These are phyloP conservation scores for Coturnix japonica DNA, from an alignment of 2,113 vertebrate genomes.

Conservation along the genomic window DNA sequence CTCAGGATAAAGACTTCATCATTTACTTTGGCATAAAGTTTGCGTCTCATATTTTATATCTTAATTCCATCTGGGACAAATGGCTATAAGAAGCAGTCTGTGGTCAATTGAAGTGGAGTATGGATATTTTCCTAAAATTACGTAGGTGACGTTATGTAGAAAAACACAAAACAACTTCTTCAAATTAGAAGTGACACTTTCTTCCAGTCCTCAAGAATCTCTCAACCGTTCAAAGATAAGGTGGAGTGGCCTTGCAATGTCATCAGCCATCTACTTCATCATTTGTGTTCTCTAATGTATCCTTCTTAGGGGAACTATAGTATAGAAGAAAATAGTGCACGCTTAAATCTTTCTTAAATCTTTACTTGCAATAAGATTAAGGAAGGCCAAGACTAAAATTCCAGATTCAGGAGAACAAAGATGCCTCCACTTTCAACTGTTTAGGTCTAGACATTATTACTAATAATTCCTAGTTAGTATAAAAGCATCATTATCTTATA, in stretches of 20 bases:
- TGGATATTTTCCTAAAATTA: neutral
- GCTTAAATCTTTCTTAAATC: neutral
- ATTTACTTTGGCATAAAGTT: neutral
- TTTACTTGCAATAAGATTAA: neutral
- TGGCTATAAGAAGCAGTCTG: neutral
- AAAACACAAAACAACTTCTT: neutral
- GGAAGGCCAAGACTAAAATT: neutral
- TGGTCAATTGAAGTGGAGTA: neutral
- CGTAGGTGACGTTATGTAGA: neutral
- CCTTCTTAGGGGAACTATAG: neutral
- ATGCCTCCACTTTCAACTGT: neutral
- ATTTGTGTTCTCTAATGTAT: neutral
- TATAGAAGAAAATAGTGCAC: neutral
- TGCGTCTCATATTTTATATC: neutral
- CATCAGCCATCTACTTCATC: neutral
- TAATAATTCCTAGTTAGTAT: neutral
- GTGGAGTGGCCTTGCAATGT: accelerated
- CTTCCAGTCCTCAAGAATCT: neutral
- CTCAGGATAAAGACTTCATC: neutral
- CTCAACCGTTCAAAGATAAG: neutral
- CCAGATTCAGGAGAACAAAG: neutral
- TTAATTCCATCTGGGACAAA: neutral
- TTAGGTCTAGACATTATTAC: neutral
- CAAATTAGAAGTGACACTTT: neutral
- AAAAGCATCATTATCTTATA: neutral